Percentiles rank a stretch among this genome's conserved stretches.
phyloP scores from a whole-genome alignment of 1,140 invertebrate species.

The Orius laevigatus region DNA sequence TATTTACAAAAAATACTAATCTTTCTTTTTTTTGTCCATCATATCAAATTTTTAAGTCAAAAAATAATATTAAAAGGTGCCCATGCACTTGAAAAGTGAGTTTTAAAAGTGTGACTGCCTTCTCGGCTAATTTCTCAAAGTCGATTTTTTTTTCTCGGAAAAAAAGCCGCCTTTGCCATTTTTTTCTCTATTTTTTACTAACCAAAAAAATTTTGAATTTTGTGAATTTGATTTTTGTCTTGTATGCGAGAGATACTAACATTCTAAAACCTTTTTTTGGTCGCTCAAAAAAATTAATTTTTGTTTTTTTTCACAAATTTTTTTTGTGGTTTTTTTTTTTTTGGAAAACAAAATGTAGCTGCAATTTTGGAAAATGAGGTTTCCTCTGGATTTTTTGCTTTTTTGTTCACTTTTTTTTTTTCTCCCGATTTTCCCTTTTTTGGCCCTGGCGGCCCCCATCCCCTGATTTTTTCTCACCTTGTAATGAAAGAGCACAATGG shows the following conservation, averaged over 20 bases:
- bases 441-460: no score
- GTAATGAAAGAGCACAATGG: no score
- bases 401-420: no score
- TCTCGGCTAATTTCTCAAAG: background rate
- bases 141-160: slow-evolving; percentile 5
- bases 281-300: background rate
- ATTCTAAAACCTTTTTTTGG: slow-evolving; percentile 1
- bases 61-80: no score
- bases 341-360: background rate
- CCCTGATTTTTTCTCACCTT: no score
- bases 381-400: no score
- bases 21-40: no score
- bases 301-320: slow-evolving; percentile 1
- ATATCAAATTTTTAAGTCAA: no score
- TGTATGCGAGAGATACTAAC: slow-evolving; percentile 1
- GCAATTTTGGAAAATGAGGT: no score
- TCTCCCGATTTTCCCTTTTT: no score
- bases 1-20: no score
- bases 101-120: background rate
- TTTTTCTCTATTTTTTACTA: background rate
- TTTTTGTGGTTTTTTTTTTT: slow-evolving; percentile 5
- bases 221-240: slow-evolving; percentile 10
- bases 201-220: slow-evolving; percentile 1
- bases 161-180: background rate
- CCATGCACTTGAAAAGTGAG: no score